Evolutionary conservation across 2,113 vertebrate species (phyloP).

Genomic region (Gadus chalcogrammus): DNA sequence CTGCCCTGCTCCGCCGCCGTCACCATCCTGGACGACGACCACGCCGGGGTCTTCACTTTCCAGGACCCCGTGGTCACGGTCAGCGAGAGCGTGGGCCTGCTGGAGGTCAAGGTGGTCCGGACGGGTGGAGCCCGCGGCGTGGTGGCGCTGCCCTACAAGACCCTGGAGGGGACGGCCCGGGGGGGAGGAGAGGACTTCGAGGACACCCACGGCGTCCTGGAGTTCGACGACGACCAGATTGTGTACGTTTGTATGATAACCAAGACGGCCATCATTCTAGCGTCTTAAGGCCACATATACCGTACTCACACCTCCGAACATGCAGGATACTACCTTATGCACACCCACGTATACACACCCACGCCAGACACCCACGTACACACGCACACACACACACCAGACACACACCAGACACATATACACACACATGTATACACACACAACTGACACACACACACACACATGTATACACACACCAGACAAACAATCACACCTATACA

Average conservation of each 20-base stretch:
- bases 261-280: no score
- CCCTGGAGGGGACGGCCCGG: conserved; percentile 85
- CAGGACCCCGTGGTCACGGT: conserved; percentile 82
- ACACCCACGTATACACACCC: background rate
- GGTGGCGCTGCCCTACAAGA: conserved; percentile 91
- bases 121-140: conserved; percentile 88
- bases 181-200: conserved; percentile 97
- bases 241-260: conserved; percentile 76
- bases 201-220: conserved; percentile 88
- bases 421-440: no score
- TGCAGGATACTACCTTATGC: background rate
- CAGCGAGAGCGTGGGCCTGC: conserved; percentile 88
- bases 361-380: background rate
- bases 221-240: conserved; percentile 95
- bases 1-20: conserved; percentile 83
- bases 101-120: conserved; percentile 92
- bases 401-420: no score
- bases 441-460: no score
- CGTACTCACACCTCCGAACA: background rate
- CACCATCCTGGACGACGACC: conserved; percentile 94
- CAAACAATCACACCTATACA: no score
- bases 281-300: conserved; percentile 1
- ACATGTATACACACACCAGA: no score
- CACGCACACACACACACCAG: background rate
- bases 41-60: conserved; percentile 92